phyloP scores from a whole-genome alignment of 2,797 vertebrate species.

The Threskiornis aethiopicus region DNA sequence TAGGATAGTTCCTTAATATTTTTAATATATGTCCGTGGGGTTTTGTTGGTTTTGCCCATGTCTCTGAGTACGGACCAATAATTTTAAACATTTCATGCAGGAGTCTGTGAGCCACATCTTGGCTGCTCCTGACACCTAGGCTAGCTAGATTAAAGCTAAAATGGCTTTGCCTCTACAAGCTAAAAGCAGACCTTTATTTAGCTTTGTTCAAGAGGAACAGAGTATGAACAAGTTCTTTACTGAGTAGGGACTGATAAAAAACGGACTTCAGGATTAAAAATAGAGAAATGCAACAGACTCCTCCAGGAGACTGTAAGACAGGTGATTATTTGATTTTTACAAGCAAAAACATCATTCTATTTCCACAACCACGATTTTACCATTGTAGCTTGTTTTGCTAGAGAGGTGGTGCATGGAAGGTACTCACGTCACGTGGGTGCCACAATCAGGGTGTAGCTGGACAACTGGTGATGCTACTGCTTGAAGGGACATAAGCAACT shows the following conservation, averaged over 20 bases:
- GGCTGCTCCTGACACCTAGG: neutral
- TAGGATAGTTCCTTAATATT: no score
- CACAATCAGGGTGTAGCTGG: neutral
- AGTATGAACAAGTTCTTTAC: neutral
- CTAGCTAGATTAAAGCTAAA: neutral
- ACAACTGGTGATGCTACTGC: neutral
- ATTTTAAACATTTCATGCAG: neutral
- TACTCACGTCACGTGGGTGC: neutral
- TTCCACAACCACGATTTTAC: neutral
- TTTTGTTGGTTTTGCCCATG: neutral
- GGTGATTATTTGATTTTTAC: neutral
- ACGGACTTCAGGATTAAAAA: neutral
- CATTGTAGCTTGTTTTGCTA: neutral
- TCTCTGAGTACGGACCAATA: neutral
- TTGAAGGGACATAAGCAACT: neutral
- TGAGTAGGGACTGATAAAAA: neutral
- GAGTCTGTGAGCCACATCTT: neutral
- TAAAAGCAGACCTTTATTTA: neutral
- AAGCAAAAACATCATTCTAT: neutral
- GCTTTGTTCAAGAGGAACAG: neutral
- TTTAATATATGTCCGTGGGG: no score
- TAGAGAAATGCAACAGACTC: neutral
- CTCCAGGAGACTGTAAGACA: neutral
- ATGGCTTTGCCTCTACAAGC: neutral
- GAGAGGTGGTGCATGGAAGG: neutral